Base-by-base conservation (phyloP, 2,888 invertebrate species). In the Acleris cristana region DNA sequence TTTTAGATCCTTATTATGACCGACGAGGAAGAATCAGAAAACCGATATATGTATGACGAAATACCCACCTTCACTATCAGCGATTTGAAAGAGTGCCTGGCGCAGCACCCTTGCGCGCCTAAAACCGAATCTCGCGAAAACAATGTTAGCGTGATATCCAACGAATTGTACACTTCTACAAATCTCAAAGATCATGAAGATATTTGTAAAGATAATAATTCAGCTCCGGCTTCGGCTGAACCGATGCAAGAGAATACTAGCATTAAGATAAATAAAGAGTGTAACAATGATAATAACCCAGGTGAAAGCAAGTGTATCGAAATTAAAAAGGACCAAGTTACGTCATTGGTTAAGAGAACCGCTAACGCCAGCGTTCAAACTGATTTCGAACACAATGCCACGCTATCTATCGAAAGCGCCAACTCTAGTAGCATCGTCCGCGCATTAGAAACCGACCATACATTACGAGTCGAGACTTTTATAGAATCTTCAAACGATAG, bases 1-100 rank as follows among this genome's bases (percentile, higher is more conserved):
- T 83, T 86, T 69, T 70, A 89, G 89, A 71, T 88, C 40, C 74
- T 87, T 21, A 65, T 89, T 45, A 78, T 82, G 48, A 48, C 16
- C 16, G 80, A 85, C 68, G 75, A 84, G 64, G 70, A 70, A 18
- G 74, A 79, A 56, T 69, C 84, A 45, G 67, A 79, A 44, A 70
- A 64, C 51, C 74, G 73, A 49, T 78, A 78, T 71, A 69, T 72
- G 45, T 69, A 70, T 3, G 69, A 71, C 30, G 64, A 70, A 14
- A 70, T 81, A 26, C 72, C 74, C 10, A 76, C 80, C 44, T 82
- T 84, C 68, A 78, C 77, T 23, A 70, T 83, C 5, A 67, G 72
- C 44, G 79, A 86, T 54, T 49, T 84, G 26, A 83, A 85, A 75
- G 70, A 71, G 51, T 76, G 71, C 63, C 54, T 76, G 53, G 34